These are phyloP conservation scores for Penelope pileata DNA, from an alignment of 2,113 vertebrate species.

Conservation along the genomic window DNA sequence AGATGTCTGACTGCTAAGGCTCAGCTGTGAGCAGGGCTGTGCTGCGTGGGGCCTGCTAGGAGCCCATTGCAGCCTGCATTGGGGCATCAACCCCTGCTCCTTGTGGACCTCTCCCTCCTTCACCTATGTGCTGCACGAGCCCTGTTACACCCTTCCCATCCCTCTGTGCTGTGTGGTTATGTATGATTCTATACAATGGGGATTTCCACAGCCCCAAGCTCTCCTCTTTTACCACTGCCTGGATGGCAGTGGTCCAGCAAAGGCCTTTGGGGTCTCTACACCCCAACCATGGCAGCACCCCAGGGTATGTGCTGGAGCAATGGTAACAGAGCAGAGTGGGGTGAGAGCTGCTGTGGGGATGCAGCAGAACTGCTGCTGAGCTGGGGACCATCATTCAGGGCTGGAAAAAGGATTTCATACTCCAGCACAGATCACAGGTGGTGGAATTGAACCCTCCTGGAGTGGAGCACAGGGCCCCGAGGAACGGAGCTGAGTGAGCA, in stretches of 20 bases:
- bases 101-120: background rate
- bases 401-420: background rate
- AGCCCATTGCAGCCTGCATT: background rate
- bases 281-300: background rate
- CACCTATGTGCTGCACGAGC: accelerated
- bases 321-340: background rate
- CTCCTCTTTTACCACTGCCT: background rate
- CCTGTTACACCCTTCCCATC: background rate
- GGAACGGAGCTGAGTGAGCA: background rate
- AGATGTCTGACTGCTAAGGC: background rate
- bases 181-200: background rate
- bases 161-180: background rate
- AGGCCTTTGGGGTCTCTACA: background rate
- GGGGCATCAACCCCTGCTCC: background rate
- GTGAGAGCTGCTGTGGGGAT: background rate
- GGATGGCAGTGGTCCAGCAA: background rate
- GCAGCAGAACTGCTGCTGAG: background rate
- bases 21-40: background rate
- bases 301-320: accelerated
- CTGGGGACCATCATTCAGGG: background rate
- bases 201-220: background rate
- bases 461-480: background rate
- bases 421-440: background rate
- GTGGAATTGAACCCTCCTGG: accelerated
- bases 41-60: background rate